phyloP scores from a whole-genome alignment of 2,888 invertebrate species.

The Frankliniella fusca region DNA sequence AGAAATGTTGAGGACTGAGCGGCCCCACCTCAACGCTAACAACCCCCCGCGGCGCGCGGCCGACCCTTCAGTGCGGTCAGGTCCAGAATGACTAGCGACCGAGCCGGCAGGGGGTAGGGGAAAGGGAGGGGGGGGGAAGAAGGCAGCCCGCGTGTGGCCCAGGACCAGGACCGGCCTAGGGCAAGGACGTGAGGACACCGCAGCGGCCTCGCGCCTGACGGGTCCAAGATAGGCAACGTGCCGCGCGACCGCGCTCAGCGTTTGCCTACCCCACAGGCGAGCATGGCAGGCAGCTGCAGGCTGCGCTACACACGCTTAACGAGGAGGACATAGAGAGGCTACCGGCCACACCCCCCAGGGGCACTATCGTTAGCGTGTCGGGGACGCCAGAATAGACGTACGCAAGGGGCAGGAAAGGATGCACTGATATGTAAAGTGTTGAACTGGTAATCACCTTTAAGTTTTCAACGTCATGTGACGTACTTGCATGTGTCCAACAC shows the following conservation, averaged over 20 bases:
- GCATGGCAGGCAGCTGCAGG: not conserved
- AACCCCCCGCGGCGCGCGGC: not conserved
- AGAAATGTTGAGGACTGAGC: not conserved
- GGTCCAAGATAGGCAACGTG: not conserved
- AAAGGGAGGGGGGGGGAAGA: not conserved
- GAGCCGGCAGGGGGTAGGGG: not conserved
- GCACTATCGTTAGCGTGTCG: too few species aligned
- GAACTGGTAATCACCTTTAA: too few species aligned
- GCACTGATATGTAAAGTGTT: too few species aligned
- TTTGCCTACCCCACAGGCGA: not conserved
- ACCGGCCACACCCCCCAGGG: too few species aligned
- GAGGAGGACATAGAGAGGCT: too few species aligned
- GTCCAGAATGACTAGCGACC: not conserved
- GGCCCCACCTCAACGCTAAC: not conserved
- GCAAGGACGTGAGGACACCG: not conserved
- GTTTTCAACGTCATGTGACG: too few species aligned
- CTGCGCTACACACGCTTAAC: too few species aligned
- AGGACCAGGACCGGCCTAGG: not conserved
- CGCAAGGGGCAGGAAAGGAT: too few species aligned
- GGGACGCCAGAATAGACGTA: too few species aligned
- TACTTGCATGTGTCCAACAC: too few species aligned
- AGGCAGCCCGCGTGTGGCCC: not conserved
- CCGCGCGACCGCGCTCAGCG: not conserved
- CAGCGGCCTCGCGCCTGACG: not conserved
- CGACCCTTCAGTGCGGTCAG: too few species aligned